phyloP scores from a whole-genome alignment of 2,797 vertebrate species.

The Coreius guichenoti region DNA sequence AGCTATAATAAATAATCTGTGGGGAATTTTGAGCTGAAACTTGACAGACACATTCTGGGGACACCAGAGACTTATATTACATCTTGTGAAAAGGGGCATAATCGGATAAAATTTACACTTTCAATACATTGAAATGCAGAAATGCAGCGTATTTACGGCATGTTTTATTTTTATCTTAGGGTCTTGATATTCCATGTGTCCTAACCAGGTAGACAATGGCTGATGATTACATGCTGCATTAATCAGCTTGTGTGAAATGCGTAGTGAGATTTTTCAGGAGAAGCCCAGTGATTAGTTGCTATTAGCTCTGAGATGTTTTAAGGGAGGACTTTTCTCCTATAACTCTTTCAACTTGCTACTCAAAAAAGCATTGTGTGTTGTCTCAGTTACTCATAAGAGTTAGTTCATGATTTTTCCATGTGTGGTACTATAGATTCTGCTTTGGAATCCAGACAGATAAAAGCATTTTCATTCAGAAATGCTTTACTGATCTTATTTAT shows the following conservation, averaged over 20 bases:
- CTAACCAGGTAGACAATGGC: constrained; percentile 5
- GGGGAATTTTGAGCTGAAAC: neutral
- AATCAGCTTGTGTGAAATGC: constrained; percentile 21
- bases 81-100: too few relatives aligned
- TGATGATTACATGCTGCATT: constrained; percentile 28
- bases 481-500: neutral
- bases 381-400: neutral
- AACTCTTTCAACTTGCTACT: neutral
- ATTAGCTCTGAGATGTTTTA: constrained; percentile 2
- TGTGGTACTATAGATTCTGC: neutral
- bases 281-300: neutral
- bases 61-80: too few relatives aligned
- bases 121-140: neutral
- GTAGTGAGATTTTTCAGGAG: constrained; percentile 5
- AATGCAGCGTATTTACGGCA: neutral
- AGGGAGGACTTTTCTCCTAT: constrained; percentile 1
- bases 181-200: constrained; percentile 1
- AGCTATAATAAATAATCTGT: neutral
- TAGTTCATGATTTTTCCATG: neutral
- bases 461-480: constrained; percentile 12
- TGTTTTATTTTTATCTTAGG: constrained; percentile 19
- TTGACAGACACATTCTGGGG: too few relatives aligned
- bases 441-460: neutral
- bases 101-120: neutral
- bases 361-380: neutral